Base-by-base conservation (phyloP, 2,113 vertebrate genomes). In the Mormoops blainvillei region DNA sequence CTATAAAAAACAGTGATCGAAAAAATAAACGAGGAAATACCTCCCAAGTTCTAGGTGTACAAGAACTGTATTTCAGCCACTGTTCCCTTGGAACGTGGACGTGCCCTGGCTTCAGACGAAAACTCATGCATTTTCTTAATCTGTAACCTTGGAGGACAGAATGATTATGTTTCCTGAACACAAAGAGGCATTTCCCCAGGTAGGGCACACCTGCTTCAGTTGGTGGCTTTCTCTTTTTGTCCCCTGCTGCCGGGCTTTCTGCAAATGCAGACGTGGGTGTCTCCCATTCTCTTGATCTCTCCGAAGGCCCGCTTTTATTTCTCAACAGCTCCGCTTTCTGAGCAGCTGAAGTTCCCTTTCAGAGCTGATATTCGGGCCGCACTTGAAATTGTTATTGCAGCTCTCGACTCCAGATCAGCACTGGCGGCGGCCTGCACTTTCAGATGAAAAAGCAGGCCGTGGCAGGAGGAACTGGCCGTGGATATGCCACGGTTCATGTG, bases 181-280 rank as follows among this genome's bases (percentile, higher is more conserved):
- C 26, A 2, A 61, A 20, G 80, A 38, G n/a, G 56, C 24, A 3
- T 61, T 82, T 68, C 24, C n/a, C 48, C 4, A 1, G 0, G 10
- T 16, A 2, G 0, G 1, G 19, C 48, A 22, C 8, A 0, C 20
- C 26, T 28, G 3, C 24, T 31, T 3, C 19, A 4, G 10, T 45
- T 2, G 0, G 14, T 10, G 13, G 1, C 20, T 7, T 5, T 16
- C 18, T 14, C 41, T 4, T 1, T 20, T 8, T 65, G 26, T 5
- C 22, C n/a, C 0, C 61, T 4, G 43, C 58, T 20, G 1, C 63
- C 78, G 13, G 38, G 38, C 22, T 56, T 65, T 78, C 45, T 26
- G 61, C 1, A 43, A 36, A 63, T 43, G 52, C 4, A 22, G 7
- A 36, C n/a, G 16, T 33, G 24, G 43, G 14, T 18, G 5, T 48